Conservation (phyloP, 2,113 vertebrate genomes). For the Mesoclemmys tuberculata region DNA sequence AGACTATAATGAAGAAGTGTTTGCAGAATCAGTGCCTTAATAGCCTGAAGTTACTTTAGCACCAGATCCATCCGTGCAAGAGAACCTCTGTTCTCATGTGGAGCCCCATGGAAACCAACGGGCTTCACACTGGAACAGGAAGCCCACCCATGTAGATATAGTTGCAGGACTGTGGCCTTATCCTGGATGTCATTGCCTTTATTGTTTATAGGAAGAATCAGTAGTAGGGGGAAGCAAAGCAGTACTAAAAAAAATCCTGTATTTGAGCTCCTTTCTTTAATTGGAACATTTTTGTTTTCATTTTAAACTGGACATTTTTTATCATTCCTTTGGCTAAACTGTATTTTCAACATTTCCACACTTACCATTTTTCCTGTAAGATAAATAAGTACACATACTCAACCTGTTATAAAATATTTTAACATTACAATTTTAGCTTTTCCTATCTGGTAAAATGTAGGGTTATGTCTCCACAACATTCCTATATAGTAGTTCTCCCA, state of each 20-base stretch:
- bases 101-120: background rate
- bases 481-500: background rate
- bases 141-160: background rate
- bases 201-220: background rate
- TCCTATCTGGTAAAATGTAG: background rate
- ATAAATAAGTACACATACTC: background rate
- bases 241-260: background rate
- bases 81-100: background rate
- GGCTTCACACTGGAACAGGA: no score
- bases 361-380: background rate
- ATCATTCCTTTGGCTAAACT: background rate
- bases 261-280: background rate
- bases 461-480: background rate
- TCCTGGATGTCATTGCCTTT: background rate
- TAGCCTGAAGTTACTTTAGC: background rate
- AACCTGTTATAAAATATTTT: background rate
- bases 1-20: background rate
- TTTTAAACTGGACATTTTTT: background rate
- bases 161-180: background rate
- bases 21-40: background rate
- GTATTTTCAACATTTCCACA: background rate
- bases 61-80: background rate
- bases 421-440: background rate
- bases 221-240: background rate
- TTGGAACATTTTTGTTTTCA: background rate